These are phyloP conservation scores for Hetaerina americana DNA, from an alignment of 1,140 invertebrate genomes.

Conservation along the genomic window DNA sequence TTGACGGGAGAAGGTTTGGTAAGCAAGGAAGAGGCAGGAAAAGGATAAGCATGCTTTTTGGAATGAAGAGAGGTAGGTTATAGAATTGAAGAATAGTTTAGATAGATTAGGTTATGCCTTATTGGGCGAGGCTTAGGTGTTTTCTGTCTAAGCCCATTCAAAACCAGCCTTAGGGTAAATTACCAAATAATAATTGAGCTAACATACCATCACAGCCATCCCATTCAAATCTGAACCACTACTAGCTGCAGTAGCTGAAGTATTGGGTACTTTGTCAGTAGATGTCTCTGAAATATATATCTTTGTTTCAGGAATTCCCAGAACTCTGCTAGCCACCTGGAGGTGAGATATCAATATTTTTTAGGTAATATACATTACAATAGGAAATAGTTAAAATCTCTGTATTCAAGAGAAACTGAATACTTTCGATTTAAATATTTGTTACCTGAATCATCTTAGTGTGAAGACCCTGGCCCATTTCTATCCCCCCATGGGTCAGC, in stretches of 20 bases:
- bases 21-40: no score
- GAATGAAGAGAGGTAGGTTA: no score
- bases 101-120: no score
- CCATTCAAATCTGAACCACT: slow-evolving; percentile 86
- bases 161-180: slow-evolving; percentile 8
- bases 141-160: no score
- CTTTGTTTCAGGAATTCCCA: slow-evolving; percentile 57
- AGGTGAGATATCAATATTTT: no score
- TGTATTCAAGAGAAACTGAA: no score
- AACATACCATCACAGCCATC: slow-evolving; percentile 80
- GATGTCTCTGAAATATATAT: slow-evolving; percentile 81
- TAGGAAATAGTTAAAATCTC: no score
- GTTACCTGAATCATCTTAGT: slow-evolving; percentile 85
- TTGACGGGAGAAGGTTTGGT: no score
- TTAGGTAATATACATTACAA: no score
- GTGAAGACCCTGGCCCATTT: slow-evolving; percentile 93
- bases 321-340: slow-evolving; percentile 54
- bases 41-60: no score
- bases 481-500: slow-evolving; percentile 79
- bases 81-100: no score
- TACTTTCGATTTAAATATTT: slow-evolving; percentile 7
- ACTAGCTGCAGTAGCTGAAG: slow-evolving; percentile 83
- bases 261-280: slow-evolving; percentile 91
- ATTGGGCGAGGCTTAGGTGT: no score
- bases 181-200: neutral